Evolutionary conservation across 2,797 vertebrate species (phyloP).

Genomic region (Chrysocyon brachyurus): DNA sequence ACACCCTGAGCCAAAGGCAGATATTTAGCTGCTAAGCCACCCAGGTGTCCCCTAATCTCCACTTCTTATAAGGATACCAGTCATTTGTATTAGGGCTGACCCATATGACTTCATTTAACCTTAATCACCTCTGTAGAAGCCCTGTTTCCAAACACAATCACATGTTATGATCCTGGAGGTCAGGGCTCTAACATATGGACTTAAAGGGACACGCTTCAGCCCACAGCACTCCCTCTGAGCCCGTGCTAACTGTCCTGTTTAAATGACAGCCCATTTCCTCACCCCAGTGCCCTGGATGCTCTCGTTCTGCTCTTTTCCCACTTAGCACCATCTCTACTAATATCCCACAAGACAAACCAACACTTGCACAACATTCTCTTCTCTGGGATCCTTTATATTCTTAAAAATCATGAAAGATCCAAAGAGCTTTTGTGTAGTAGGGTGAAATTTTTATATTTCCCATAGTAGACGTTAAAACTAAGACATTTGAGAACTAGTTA

Average conservation of each 20-base stretch:
- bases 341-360: neutral
- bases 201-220: neutral
- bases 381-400: neutral
- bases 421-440: neutral
- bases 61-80: neutral
- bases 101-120: neutral
- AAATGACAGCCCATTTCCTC: neutral
- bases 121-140: neutral
- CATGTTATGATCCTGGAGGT: neutral
- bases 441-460: neutral
- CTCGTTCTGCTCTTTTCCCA: rapidly evolving
- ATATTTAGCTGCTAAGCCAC: too few relatives aligned
- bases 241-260: neutral
- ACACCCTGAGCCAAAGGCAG: too few relatives aligned
- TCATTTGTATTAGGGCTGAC: neutral
- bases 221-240: neutral
- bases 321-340: neutral
- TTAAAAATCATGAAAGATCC: neutral
- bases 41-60: neutral
- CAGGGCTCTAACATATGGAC: rapidly evolving
- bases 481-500: neutral
- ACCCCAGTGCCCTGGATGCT: neutral
- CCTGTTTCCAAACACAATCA: neutral
- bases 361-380: neutral
- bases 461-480: neutral